Base-by-base conservation (phyloP, 2,888 invertebrate species). In the Cheilosia vernalis region DNA sequence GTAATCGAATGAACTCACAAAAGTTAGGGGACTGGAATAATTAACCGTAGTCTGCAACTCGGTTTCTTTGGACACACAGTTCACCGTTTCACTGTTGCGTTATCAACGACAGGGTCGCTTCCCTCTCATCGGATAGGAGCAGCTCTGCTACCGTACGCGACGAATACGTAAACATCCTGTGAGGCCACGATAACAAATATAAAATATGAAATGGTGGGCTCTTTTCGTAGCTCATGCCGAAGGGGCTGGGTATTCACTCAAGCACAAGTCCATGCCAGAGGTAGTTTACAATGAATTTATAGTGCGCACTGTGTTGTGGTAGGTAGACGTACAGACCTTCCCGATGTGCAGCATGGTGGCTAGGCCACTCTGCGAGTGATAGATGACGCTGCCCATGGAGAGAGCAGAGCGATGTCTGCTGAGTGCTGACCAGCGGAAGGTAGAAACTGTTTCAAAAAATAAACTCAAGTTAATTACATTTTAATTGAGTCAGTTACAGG, bases 401-500 rank as follows among this genome's bases (percentile, higher is more conserved):
- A 21, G 5, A 58, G 13, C 21, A 7, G 56, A 37, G 19, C 17
- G 64, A 15, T 49, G 49, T 15, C 37, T 40, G 51, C 9, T 37
- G 53, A 40, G 10, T 66, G 49, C 9, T 53, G 66, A 40, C 33
- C 53, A 66, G 7, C 19, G 55, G 27, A 19, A 58, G 30, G 44
- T 37, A 13, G 47, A 33, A 56, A 56, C 30, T n/a, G 44, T n/a
- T 27, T 40, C n/a, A 24, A 55, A 19, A 67, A 30, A 7, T n/a
- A 17, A 55, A 55, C 55, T 55, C 21, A 33, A 56, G 60, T 70
- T 70, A 51, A 70, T 70, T 70, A 30, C 70, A 24, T 70, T 70
- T 60, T 70, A 60, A 70, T 70, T 51, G 70, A 70, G 60, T 70
- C 37, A 24, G 7, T 60, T 37, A 47, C 70, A 70, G 70, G 60